These are phyloP conservation scores for Pseudomugil tenellus DNA, from an alignment of 2,797 vertebrate genomes.

Conservation along the genomic window DNA sequence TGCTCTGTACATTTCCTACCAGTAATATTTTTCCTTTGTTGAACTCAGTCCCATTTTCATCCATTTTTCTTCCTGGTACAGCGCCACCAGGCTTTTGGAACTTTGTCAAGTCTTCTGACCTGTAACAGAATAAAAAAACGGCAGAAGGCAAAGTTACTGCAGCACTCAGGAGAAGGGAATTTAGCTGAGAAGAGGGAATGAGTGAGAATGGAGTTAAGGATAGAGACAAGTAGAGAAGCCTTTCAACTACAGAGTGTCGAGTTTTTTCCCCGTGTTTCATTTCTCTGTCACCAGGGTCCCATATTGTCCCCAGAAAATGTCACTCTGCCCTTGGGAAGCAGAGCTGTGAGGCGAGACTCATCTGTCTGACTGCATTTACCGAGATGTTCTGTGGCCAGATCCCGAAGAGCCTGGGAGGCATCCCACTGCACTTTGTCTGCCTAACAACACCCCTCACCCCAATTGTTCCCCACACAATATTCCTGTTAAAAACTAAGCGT, in stretches of 20 bases:
- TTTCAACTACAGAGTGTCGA: slow-evolving; percentile 20
- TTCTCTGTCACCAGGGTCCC: slow-evolving; percentile 74
- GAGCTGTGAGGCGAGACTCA: slow-evolving; percentile 73
- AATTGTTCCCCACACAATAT: slow-evolving; percentile 39
- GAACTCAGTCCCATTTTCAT: slow-evolving; percentile 58
- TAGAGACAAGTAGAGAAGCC: slow-evolving; percentile 25
- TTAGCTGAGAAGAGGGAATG: slow-evolving; percentile 37
- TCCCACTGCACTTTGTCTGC: slow-evolving; percentile 69
- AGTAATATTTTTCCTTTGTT: slow-evolving; percentile 60
- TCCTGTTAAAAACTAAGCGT: slow-evolving; percentile 14
- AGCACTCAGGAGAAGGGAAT: slow-evolving; percentile 58
- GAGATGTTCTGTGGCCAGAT: slow-evolving; percentile 73
- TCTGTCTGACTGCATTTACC: slow-evolving; percentile 81
- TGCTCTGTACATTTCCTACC: slow-evolving; percentile 33
- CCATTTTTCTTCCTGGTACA: slow-evolving; percentile 40
- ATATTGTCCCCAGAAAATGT: slow-evolving; percentile 83
- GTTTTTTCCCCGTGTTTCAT: background rate
- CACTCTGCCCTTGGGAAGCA: slow-evolving; percentile 78
- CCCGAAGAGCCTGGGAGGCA: slow-evolving; percentile 69
- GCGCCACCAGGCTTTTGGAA: slow-evolving; percentile 63
- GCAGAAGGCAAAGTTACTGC: slow-evolving; percentile 42
- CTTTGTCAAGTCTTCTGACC: slow-evolving; percentile 75
- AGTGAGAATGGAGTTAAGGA: slow-evolving; percentile 15
- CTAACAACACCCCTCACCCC: slow-evolving; percentile 59
- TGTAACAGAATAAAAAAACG: slow-evolving; percentile 74